Evolutionary conservation across 2,888 invertebrate genomes (phyloP).

Genomic region (Napeogenes inachia): DNA sequence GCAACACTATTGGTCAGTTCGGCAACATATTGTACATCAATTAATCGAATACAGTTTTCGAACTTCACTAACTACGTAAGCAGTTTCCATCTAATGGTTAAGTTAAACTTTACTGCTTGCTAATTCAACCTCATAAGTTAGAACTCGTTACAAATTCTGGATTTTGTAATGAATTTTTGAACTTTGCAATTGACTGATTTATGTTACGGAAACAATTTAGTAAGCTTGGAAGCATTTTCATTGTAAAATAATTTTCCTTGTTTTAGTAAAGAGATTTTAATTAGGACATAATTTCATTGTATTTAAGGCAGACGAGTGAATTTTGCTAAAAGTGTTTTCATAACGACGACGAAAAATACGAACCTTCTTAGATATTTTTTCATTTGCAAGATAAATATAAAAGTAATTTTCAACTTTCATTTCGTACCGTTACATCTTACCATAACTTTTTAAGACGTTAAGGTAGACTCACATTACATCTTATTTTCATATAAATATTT

Average conservation of each 20-base stretch:
- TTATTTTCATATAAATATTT: constrained; percentile 46
- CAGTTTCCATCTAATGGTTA: constrained; percentile 32
- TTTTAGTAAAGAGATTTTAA: background rate
- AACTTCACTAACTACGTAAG: constrained; percentile 17
- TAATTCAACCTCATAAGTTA: background rate
- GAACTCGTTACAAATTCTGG: background rate
- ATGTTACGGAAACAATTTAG: constrained; percentile 1
- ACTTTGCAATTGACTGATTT: background rate
- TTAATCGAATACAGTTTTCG: constrained; percentile 1
- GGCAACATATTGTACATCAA: background rate
- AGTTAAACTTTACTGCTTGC: constrained; percentile 25
- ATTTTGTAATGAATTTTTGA: background rate
- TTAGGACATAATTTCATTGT: background rate
- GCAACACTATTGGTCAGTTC: constrained; percentile 1
- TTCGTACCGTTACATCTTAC: constrained; percentile 7
- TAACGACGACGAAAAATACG: background rate
- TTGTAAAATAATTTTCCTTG: background rate
- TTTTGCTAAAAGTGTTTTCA: background rate
- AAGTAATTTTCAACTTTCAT: constrained; percentile 11
- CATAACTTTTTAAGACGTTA: constrained; percentile 20
- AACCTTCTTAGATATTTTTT: too few species aligned
- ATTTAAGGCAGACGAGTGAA: background rate
- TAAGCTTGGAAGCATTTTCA: background rate
- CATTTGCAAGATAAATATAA: too few species aligned
- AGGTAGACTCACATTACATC: constrained; percentile 16